Conservation (phyloP, 1,140 invertebrate genomes). For the Danaus plexippus region DNA sequence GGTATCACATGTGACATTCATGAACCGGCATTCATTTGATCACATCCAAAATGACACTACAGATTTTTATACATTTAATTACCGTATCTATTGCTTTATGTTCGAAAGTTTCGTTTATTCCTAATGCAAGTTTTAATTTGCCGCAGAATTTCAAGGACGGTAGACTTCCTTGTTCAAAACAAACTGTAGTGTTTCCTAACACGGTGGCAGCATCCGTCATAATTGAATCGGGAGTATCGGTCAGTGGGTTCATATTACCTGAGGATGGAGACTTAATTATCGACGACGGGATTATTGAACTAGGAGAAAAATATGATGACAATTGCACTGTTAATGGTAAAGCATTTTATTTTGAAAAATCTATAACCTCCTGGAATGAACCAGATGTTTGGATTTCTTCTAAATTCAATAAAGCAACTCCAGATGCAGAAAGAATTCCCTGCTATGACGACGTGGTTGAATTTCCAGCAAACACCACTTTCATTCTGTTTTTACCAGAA, state of each 20-base stretch:
- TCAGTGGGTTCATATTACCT: slow-evolving; percentile 42
- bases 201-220: slow-evolving; percentile 29
- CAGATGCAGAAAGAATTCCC: slow-evolving; percentile 52
- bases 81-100: slow-evolving; percentile 24
- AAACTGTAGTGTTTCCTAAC: slow-evolving; percentile 52
- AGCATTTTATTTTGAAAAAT: slow-evolving; percentile 40
- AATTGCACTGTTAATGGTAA: slow-evolving; percentile 40
- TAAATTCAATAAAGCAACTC: slow-evolving; percentile 56
- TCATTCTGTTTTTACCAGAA: slow-evolving; percentile 35
- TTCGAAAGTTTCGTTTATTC: slow-evolving; percentile 45
- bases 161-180: slow-evolving; percentile 49
- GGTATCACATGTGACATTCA: slow-evolving; percentile 34
- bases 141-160: slow-evolving; percentile 45
- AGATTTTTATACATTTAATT: slow-evolving; percentile 26
- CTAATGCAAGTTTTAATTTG: slow-evolving; percentile 48
- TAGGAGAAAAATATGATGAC: slow-evolving; percentile 33
- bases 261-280: slow-evolving; percentile 45
- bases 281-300: slow-evolving; percentile 29
- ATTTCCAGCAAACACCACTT: slow-evolving; percentile 35
- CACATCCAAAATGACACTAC: slow-evolving; percentile 25
- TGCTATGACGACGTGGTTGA: slow-evolving; percentile 49
- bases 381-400: slow-evolving; percentile 52
- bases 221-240: slow-evolving; percentile 31
- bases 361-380: slow-evolving; percentile 36
- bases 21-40: slow-evolving; percentile 30